Conservation (phyloP, 2,113 vertebrate genomes). For the Oriolus oriolus region DNA sequence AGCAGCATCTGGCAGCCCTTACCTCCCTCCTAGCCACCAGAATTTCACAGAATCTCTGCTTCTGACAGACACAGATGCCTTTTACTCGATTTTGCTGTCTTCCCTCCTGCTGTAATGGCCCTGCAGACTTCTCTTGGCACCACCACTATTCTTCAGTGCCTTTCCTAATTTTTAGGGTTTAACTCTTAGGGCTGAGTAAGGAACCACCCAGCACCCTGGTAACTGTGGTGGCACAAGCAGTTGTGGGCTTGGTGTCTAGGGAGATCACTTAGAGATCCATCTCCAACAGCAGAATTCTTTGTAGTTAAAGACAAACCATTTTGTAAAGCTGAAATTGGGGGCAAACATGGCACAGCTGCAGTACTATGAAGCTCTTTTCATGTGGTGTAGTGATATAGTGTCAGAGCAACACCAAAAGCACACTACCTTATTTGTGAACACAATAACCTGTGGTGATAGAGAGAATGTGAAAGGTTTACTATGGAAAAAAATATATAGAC, state of each 20-base stretch:
- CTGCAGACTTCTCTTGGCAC: not conserved
- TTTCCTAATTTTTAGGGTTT: not conserved
- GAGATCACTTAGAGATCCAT: not conserved
- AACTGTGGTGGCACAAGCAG: not conserved
- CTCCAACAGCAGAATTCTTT: not conserved
- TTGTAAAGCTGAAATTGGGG: not conserved
- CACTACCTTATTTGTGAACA: not conserved
- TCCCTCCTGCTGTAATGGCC: not conserved
- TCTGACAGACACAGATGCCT: not conserved
- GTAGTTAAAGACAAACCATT: not conserved
- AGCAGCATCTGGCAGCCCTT: not conserved
- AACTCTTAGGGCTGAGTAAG: not conserved
- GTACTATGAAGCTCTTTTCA: not conserved
- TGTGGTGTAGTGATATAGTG: not conserved
- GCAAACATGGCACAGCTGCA: not conserved
- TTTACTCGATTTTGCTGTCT: not conserved
- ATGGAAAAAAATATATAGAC: not conserved
- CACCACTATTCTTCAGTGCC: accelerated
- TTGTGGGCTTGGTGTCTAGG: not conserved
- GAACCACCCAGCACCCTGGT: not conserved
- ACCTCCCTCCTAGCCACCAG: not conserved
- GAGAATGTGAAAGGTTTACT: not conserved
- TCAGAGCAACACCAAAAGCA: not conserved
- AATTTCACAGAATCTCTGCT: not conserved
- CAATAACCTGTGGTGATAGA: not conserved